Evolutionary conservation across 2,888 invertebrate genomes (phyloP).

Genomic region (Falcaria lacertinaria): DNA sequence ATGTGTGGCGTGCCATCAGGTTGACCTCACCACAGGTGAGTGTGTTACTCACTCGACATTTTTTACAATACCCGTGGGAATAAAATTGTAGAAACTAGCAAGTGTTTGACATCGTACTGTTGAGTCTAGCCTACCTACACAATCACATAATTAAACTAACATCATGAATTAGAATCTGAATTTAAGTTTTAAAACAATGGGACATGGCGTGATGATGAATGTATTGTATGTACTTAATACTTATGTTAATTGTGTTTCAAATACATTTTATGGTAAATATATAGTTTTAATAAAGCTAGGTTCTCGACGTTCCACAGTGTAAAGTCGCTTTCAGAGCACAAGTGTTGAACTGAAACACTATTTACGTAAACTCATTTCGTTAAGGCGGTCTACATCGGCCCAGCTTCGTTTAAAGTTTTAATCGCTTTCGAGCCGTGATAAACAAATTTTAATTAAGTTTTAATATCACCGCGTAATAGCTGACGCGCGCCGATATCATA

Average conservation of each 20-base stretch:
- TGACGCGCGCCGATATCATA: slow-evolving; percentile 66
- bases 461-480: slow-evolving; percentile 78
- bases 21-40: not conserved
- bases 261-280: too few relatives aligned
- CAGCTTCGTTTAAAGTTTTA: slow-evolving; percentile 77
- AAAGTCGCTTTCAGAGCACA: slow-evolving; percentile 24
- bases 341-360: slow-evolving; percentile 52
- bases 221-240: too few relatives aligned
- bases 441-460: slow-evolving; percentile 80
- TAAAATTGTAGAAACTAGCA: not conserved
- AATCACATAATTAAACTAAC: too few relatives aligned
- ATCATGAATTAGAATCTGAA: too few relatives aligned
- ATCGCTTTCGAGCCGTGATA: slow-evolving; percentile 77
- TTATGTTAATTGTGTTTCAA: too few relatives aligned
- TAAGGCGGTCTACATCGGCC: slow-evolving; percentile 68
- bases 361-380: slow-evolving; percentile 69
- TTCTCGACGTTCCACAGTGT: slow-evolving; percentile 14
- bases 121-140: too few relatives aligned
- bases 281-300: too few relatives aligned
- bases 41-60: not conserved
- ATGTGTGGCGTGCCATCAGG: slow-evolving; percentile 4
- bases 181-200: too few relatives aligned
- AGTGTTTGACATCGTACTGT: too few relatives aligned
- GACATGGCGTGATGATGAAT: too few relatives aligned
- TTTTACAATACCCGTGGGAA: not conserved